Base-by-base conservation (phyloP, 1,140 invertebrate species). In the Aculops lycopersici region DNA sequence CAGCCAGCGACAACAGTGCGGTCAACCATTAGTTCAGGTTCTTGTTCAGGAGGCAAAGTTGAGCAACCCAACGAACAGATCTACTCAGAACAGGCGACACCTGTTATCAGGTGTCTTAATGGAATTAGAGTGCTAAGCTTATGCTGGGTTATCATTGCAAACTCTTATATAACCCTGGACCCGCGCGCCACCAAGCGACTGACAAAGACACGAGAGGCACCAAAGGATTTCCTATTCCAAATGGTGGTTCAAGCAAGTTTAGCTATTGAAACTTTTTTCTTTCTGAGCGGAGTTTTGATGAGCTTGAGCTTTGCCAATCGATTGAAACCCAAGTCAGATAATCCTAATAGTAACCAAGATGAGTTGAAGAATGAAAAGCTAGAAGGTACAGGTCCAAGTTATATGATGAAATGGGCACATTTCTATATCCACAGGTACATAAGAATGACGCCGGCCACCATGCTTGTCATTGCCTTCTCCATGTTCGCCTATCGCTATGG, bases 221-320 rank as follows among this genome's bases (percentile, higher is more conserved):
- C 31, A n/a, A 16, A 19, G 16, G 40, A 21, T 13, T 16, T 41
- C 13, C 14, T 41, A 8, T 41, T 41, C 21, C 40, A 41, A 21
- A 41, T 17, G 8, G 19, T 41, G 3, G n/a, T 41, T 3, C 18
- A 41, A 8, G 41, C 16, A n/a, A 17, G 18, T 8, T 42, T 41
- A 13, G 20, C 41, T 12, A 36, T 43, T 13, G 41, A 43, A 15
- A 43, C 41, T 2, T 43, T 43, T 19, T 45, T 45, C 43, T 45
- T 42, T 18, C 14, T 42, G 12, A 36, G 16, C 17, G 41, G 41
- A 14, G 3, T 42, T 13, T 35, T 42, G 4, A 20, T 42, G n/a
- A 40, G 31, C 15, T 18, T 41, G 4, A 16, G 4, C 8, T 13
- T 16, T 8, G 4, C 39, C 8, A 39, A 18, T 16, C 5, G 18